Conservation (phyloP, 1,140 invertebrate species). For the Aleiodes sp. region DNA sequence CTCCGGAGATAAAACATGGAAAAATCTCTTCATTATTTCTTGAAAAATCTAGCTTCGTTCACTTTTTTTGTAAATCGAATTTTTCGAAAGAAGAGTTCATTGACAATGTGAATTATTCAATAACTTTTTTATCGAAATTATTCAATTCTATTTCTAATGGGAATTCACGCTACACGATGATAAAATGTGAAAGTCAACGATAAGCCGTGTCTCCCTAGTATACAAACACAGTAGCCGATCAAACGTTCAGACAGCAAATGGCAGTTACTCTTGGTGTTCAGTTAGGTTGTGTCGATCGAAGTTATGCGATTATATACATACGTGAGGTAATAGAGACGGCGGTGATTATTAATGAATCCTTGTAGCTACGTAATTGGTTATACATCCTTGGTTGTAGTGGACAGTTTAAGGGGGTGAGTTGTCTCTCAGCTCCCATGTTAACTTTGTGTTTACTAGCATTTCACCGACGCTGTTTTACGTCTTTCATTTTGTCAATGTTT, state of each 20-base stretch:
- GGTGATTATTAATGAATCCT: conserved; percentile 14
- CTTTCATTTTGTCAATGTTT: not conserved
- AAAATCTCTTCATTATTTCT: no score
- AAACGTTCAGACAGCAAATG: conserved; percentile 1
- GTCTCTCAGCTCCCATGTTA: no score
- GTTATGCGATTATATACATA: conserved; percentile 10
- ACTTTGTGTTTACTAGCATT: no score
- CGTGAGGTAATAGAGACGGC: conserved; percentile 12
- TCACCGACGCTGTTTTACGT: no score
- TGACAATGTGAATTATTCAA: no score
- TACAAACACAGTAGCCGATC: conserved; percentile 7
- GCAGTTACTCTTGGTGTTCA: not conserved
- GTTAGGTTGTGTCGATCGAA: conserved; percentile 2
- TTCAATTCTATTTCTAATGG: no score
- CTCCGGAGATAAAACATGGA: no score
- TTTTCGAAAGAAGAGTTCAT: no score
- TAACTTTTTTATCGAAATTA: no score
- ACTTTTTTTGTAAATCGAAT: no score
- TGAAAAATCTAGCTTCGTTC: no score
- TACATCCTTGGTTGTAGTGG: not conserved
- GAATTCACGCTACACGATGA: not conserved
- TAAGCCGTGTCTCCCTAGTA: not conserved
- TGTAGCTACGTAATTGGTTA: conserved; percentile 4
- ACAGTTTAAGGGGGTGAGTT: not conserved
- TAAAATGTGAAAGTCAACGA: conserved; percentile 12